phyloP scores from a whole-genome alignment of 2,113 vertebrate species.

The Plecturocebus donacophilus region DNA sequence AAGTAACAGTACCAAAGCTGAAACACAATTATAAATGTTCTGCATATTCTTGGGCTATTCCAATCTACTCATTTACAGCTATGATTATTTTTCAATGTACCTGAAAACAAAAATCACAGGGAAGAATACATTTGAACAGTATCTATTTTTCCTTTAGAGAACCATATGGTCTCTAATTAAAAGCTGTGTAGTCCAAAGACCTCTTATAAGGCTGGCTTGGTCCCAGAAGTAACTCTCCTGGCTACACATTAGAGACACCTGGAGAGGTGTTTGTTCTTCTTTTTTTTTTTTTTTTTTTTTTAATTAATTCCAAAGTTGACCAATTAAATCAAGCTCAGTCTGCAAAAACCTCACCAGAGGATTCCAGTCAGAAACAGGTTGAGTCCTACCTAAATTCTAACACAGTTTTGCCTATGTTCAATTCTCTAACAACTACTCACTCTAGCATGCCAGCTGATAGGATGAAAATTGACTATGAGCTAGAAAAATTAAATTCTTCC shows the following conservation, averaged over 20 bases:
- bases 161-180: neutral
- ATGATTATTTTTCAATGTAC: slow-evolving; percentile 28
- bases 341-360: neutral
- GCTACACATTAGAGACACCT: neutral
- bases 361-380: neutral
- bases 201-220: neutral
- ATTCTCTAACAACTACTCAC: neutral
- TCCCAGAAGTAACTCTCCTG: neutral
- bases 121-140: neutral
- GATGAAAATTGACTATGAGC: slow-evolving; percentile 38
- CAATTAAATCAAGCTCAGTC: slow-evolving; percentile 17
- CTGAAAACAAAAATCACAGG: neutral
- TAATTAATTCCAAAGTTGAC: slow-evolving; percentile 30
- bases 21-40: slow-evolving; percentile 14
- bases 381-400: neutral
- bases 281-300: neutral
- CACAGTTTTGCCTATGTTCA: neutral
- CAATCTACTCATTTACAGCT: neutral
- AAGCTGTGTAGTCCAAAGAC: neutral
- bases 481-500: slow-evolving; percentile 54
- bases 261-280: neutral
- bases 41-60: neutral
- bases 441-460: neutral
- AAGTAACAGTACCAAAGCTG: neutral
- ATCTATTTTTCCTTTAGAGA: neutral